Conservation (phyloP, 2,113 vertebrate genomes). For the Holacanthus passer region DNA sequence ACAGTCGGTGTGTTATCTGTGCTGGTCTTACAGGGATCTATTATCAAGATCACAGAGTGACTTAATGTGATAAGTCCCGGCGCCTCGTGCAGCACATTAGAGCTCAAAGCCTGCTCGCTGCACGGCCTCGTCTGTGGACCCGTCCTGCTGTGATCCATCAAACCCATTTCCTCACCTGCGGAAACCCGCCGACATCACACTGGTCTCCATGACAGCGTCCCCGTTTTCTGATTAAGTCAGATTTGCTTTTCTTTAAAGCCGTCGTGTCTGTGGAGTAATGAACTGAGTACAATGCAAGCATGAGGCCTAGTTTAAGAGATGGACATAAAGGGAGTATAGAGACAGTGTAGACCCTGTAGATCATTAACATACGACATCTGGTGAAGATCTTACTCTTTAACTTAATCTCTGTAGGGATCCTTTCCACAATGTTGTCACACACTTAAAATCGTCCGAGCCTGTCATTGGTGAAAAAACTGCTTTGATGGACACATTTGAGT, state of each 20-base stretch:
- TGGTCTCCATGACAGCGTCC: constrained; percentile 72
- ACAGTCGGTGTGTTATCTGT: constrained; percentile 25
- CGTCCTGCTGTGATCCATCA: constrained; percentile 58
- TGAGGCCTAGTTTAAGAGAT: neutral
- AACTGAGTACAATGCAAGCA: constrained; percentile 24
- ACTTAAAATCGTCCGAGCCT: too few species aligned
- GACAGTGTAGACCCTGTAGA: neutral
- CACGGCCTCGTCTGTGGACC: neutral
- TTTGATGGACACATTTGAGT: too few species aligned
- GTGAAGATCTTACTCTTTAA: too few species aligned
- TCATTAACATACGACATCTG: neutral
- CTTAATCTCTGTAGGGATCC: too few species aligned
- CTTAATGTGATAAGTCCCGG: constrained; percentile 41
- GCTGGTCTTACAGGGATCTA: constrained; percentile 35
- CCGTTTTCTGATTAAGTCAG: constrained; percentile 62
- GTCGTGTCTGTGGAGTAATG: constrained; percentile 51
- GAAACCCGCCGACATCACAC: constrained; percentile 34
- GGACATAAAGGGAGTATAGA: neutral
- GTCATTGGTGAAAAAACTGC: too few species aligned
- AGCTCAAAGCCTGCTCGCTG: constrained; percentile 31
- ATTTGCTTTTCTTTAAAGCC: constrained; percentile 63
- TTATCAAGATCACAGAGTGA: constrained; percentile 49
- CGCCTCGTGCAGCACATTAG: constrained; percentile 25
- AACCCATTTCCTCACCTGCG: constrained; percentile 47
- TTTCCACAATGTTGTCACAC: too few species aligned